phyloP scores from a whole-genome alignment of 2,113 vertebrate species.

The Clupea harengus region DNA sequence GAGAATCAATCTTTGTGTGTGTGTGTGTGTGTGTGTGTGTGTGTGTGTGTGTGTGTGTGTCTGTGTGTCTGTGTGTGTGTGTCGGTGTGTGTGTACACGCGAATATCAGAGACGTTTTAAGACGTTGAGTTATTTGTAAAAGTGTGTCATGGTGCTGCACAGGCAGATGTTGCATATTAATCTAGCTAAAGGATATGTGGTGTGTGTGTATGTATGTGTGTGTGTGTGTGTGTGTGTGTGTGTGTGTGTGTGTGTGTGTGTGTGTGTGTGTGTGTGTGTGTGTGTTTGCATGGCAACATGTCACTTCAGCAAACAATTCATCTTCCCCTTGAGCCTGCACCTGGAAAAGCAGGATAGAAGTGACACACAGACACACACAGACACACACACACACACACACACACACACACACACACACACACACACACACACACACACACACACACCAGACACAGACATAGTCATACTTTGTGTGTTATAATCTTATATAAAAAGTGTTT shows the following conservation, averaged over 20 bases:
- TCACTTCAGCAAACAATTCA: neutral
- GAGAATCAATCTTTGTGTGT: neutral
- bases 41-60: conserved; percentile 23
- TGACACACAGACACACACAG: neutral
- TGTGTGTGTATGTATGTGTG: conserved; percentile 26
- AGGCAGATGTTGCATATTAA: neutral
- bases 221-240: conserved; percentile 34
- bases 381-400: neutral
- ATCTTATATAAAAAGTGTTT: neutral
- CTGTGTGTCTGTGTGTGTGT: conserved; percentile 27
- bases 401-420: neutral
- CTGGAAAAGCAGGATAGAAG: conserved; percentile 21
- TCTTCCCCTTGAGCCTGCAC: neutral
- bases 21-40: conserved; percentile 23
- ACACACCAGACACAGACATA: conserved; percentile 20
- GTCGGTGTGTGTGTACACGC: no score
- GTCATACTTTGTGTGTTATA: conserved; percentile 3
- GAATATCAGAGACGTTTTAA: neutral
- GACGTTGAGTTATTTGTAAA: neutral
- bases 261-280: neutral
- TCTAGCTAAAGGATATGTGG: neutral
- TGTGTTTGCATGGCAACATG: neutral
- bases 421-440: neutral
- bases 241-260: conserved; percentile 24
- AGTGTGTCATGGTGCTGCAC: neutral